Conservation (phyloP, 2,888 invertebrate species). For the Prenolepis imparis region DNA sequence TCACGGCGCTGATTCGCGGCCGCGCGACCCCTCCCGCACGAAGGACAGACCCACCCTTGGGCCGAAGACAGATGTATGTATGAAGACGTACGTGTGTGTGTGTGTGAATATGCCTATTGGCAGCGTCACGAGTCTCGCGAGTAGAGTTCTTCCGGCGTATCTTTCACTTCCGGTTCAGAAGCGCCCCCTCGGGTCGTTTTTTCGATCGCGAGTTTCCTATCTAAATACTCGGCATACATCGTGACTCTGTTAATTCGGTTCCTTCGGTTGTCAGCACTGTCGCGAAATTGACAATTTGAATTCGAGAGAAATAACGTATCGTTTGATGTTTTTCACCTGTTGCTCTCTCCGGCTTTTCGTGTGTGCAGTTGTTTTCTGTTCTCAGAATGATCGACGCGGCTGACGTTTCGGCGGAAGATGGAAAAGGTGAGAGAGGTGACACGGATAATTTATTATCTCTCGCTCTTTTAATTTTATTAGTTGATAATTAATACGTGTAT, state of each 20-base stretch:
- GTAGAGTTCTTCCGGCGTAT: neutral
- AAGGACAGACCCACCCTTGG: slow-evolving; percentile 79
- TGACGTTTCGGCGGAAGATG: slow-evolving; percentile 42
- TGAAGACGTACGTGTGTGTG: neutral
- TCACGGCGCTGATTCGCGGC: slow-evolving; percentile 27
- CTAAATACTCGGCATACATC: neutral
- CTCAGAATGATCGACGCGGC: slow-evolving; percentile 51
- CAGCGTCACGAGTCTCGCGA: neutral
- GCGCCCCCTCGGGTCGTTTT: neutral
- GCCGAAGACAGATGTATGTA: slow-evolving; percentile 62
- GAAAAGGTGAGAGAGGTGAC: slow-evolving; percentile 52
- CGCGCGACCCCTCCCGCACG: slow-evolving; percentile 76
- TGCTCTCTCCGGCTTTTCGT: slow-evolving; percentile 43
- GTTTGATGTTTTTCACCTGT: slow-evolving; percentile 47
- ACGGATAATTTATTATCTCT: neutral
- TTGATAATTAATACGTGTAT: neutral
- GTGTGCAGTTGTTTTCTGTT: slow-evolving; percentile 30
- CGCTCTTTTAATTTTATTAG: neutral
- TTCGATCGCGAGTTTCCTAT: neutral
- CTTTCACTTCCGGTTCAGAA: neutral
- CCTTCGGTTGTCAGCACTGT: slow-evolving; percentile 51
- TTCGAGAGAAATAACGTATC: slow-evolving; percentile 64
- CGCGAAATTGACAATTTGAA: slow-evolving; percentile 61
- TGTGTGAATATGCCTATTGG: neutral
- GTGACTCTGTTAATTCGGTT: neutral